Conservation (phyloP, 2,888 invertebrate genomes). For the Noctua janthe region DNA sequence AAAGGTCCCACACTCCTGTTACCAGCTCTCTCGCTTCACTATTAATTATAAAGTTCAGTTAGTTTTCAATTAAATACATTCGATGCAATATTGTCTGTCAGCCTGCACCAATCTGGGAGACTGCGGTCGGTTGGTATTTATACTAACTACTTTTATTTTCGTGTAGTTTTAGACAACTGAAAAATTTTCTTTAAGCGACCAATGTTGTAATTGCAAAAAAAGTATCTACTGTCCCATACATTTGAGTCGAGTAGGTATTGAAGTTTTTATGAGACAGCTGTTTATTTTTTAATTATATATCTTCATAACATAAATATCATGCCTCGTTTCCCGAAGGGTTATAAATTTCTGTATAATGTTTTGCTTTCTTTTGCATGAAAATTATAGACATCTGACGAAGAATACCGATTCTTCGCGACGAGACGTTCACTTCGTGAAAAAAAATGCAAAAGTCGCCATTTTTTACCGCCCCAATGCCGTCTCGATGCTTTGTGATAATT, state of each 20-base stretch:
- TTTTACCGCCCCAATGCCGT: background rate
- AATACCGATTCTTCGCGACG: background rate
- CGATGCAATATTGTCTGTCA: background rate
- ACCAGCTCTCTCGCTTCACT: background rate
- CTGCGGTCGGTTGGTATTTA: background rate
- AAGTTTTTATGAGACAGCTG: no score
- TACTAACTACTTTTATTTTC: background rate
- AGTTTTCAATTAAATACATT: slow-evolving; percentile 2
- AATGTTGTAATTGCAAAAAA: no score
- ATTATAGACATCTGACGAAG: background rate
- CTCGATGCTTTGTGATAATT: background rate
- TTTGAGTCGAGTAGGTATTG: no score
- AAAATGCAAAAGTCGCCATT: background rate
- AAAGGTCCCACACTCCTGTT: background rate
- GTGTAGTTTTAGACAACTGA: background rate
- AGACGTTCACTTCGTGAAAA: background rate
- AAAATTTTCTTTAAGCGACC: no score
- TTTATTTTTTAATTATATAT: no score
- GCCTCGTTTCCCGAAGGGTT: no score
- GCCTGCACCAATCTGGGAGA: background rate
- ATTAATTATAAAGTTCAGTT: slow-evolving; percentile 1
- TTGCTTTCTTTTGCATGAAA: background rate
- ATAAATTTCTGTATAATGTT: background rate
- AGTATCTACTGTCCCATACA: no score
- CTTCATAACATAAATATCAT: no score